Evolutionary conservation across 2,113 vertebrate species (phyloP).

Genomic region (Nycticebus coucang): DNA sequence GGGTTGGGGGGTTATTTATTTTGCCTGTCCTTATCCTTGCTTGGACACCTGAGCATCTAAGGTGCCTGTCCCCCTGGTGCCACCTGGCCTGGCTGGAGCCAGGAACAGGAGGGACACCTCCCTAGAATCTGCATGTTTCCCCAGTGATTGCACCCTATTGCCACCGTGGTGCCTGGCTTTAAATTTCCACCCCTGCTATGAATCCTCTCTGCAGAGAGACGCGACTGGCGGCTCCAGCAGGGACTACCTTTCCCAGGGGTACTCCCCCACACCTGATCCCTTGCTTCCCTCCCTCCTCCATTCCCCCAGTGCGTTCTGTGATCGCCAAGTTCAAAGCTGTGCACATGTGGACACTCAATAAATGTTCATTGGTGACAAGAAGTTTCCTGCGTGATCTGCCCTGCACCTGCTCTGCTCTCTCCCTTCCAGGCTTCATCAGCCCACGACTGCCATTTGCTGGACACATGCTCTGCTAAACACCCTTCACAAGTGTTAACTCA

Average conservation of each 20-base stretch:
- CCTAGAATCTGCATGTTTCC: constrained; percentile 74
- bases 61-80: not conserved
- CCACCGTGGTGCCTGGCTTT: constrained; percentile 76
- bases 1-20: constrained; percentile 75
- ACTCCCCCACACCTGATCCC: not conserved
- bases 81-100: constrained; percentile 62
- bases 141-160: constrained; percentile 54
- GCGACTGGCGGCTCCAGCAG: constrained; percentile 77
- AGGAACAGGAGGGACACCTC: constrained; percentile 51
- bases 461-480: not conserved
- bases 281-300: constrained; percentile 53
- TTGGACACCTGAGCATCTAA: constrained; percentile 64
- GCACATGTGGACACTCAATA: constrained; percentile 80
- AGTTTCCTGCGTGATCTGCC: constrained; percentile 40
- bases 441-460: not conserved
- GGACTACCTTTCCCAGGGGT: constrained; percentile 50
- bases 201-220: constrained; percentile 73
- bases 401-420: not conserved
- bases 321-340: constrained; percentile 78
- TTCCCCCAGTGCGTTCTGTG: constrained; percentile 68
- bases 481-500: not conserved
- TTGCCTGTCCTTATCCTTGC: constrained; percentile 72
- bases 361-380: constrained; percentile 74
- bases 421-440: not conserved
- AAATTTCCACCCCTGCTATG: constrained; percentile 52